Evolutionary conservation across 1,140 invertebrate genomes (phyloP).

Genomic region (Musca vetustissima): DNA sequence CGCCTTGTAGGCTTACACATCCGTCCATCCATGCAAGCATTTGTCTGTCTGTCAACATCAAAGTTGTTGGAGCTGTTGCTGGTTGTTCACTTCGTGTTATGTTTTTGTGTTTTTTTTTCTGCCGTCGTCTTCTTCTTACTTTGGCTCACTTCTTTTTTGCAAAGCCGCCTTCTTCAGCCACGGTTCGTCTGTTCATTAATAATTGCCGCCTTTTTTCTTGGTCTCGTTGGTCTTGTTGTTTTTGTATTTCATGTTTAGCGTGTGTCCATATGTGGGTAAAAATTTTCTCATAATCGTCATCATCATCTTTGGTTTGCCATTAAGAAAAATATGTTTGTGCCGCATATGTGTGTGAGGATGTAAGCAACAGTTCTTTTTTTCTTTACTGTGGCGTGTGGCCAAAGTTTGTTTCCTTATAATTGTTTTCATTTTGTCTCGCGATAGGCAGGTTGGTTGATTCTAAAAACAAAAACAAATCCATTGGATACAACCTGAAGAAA

Average conservation of each 20-base stretch:
- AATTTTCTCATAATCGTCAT: no score
- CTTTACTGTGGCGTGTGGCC: conserved; percentile 22
- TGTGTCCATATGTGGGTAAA: no score
- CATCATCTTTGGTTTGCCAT: no score
- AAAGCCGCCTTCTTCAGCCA: conserved; percentile 4
- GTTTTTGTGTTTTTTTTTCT: not conserved
- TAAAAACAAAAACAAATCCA: no score
- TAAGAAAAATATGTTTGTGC: no score
- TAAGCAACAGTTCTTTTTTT: not conserved
- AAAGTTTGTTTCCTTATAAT: conserved; percentile 5
- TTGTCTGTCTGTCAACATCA: conserved; percentile 4
- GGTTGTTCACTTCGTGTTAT: not conserved
- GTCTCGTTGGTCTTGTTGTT: not conserved
- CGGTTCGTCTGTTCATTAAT: conserved; percentile 12
- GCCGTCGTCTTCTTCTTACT: not conserved
- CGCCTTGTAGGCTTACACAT: conserved; percentile 14
- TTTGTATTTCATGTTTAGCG: not conserved
- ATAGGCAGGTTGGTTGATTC: no score
- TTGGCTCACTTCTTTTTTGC: no score
- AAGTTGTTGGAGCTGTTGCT: conserved; percentile 6
- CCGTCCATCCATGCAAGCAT: not conserved
- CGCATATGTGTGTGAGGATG: no score
- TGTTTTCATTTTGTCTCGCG: no score
- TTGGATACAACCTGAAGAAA: no score
- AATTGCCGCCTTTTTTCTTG: conserved; percentile 12